Base-by-base conservation (phyloP, 1,140 invertebrate species). In the Ephestia elutella region DNA sequence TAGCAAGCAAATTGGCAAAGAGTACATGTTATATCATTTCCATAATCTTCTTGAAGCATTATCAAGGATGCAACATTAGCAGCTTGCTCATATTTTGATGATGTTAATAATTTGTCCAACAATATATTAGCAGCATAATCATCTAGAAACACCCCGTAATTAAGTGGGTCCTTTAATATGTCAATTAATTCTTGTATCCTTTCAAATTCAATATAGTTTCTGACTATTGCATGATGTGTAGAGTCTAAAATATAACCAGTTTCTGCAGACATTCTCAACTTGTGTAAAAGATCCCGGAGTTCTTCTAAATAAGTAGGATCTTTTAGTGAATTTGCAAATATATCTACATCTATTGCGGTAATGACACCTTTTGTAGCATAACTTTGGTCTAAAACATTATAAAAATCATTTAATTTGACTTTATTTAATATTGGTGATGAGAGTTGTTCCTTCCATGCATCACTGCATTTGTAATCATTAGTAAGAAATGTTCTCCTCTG, bases 81-180 rank as follows among this genome's bases (percentile, higher is more conserved):
- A 9, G 96, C 97, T 63, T 92, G 91, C 70, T 85, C 80, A 80
- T 89, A 94, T 75, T 97, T 90, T 54, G 93, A 82, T 4, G 90
- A 83, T 71, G 94, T 92, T 17, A 98, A 82, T 66, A 96, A 94
- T 30, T 90, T 87, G 72, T 98, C 93, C 88, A 99, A 91, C n/a
- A 97, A 81, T 13, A 98, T 87, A 86, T 96, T 97, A 48, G 92
- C 93, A 44, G 91, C 89, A 70, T 93, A 94, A 57, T 93, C 82
- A 87, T 99, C 96, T 13, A 96, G 91, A 77, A 98, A 98, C 28
- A 99, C 85, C 0, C 98, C 97, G 89, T 95, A 98, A 73, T 95
- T 94, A 10, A 97, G 82, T 53, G 96, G 92, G 77, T 97, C 93
- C 69, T 94, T 91, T 13, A 99, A 81, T 13, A 97, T 90, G 19